phyloP scores from a whole-genome alignment of 2,113 vertebrate species.

The Caranx melampygus region DNA sequence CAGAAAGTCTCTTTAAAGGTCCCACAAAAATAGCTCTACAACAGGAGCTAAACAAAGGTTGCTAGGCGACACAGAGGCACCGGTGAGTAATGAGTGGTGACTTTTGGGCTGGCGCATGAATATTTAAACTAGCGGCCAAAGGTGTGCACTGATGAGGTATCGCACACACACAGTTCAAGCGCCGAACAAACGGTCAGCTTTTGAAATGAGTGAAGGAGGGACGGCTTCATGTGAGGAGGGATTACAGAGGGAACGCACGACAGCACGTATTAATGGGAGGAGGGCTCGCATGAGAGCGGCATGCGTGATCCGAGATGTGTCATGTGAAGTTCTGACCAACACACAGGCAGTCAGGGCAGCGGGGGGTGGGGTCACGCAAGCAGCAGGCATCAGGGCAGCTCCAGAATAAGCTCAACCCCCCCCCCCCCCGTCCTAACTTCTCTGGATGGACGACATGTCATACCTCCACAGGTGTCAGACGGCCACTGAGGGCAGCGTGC shows the following conservation, averaged over 20 bases:
- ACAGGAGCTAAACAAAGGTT: conserved; percentile 65
- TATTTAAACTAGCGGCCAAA: conserved; percentile 65
- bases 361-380: conserved; percentile 62
- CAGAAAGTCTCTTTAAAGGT: conserved; percentile 32
- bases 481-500: conserved; percentile 48
- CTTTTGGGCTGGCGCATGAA: conserved; percentile 55
- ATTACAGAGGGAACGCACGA: conserved; percentile 55
- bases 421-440: conserved; percentile 43
- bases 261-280: conserved; percentile 53
- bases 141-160: conserved; percentile 47
- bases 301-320: conserved; percentile 61
- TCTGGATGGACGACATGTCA: conserved; percentile 52
- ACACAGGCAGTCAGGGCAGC: conserved; percentile 36
- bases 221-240: conserved; percentile 48
- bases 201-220: conserved; percentile 44
- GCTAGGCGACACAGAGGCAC: conserved; percentile 54
- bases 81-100: conserved; percentile 54
- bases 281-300: conserved; percentile 58
- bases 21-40: conserved; percentile 35
- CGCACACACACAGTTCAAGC: conserved; percentile 4
- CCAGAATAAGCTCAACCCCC: conserved; percentile 36
- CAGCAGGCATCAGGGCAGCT: conserved; percentile 49
- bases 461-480: conserved; percentile 62
- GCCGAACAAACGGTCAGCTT: conserved; percentile 25
- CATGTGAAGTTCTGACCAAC: conserved; percentile 53